Percentiles rank a stretch among this genome's conserved stretches.
Conservation (phyloP, 2,797 vertebrate genomes). For the Cossypha dichroa region DNA sequence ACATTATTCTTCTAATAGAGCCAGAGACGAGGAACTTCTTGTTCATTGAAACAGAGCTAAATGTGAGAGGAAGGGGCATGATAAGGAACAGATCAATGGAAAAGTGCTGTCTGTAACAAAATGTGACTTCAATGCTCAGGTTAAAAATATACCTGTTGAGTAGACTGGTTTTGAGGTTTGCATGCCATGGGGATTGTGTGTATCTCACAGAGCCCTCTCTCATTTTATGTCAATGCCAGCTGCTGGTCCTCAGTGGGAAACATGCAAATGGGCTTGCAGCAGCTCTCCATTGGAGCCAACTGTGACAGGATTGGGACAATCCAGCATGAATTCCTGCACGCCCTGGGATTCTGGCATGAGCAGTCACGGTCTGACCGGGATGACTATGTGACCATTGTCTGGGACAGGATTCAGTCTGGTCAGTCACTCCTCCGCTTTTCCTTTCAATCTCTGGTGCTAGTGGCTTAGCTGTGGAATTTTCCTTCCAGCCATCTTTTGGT, state of each 20-base stretch:
- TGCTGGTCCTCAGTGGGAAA: constrained; percentile 95
- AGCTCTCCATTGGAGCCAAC: constrained; percentile 84
- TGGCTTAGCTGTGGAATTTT: neutral
- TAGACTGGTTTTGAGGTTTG: neutral
- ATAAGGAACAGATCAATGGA: neutral
- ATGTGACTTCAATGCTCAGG: neutral
- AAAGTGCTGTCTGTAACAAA: neutral
- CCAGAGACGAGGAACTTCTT: rapidly evolving
- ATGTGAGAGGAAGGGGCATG: neutral
- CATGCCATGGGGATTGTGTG: neutral
- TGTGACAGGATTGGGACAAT: constrained; percentile 88
- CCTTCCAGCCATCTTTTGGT: neutral
- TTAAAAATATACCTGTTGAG: neutral
- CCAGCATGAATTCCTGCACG: constrained; percentile 91
- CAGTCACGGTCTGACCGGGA: constrained; percentile 89
- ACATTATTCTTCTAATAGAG: neutral
- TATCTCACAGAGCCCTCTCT: neutral
- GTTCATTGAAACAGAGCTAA: neutral
- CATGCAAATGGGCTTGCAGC: constrained; percentile 76
- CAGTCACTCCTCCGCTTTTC: neutral
- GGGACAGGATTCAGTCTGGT: constrained; percentile 87
- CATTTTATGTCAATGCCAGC: constrained; percentile 64
- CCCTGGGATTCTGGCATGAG: constrained; percentile 94
- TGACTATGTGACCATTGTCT: constrained; percentile 87
- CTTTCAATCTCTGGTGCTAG: neutral